Conservation (phyloP, 2,113 vertebrate species). For the Aptenodytes forsteri region DNA sequence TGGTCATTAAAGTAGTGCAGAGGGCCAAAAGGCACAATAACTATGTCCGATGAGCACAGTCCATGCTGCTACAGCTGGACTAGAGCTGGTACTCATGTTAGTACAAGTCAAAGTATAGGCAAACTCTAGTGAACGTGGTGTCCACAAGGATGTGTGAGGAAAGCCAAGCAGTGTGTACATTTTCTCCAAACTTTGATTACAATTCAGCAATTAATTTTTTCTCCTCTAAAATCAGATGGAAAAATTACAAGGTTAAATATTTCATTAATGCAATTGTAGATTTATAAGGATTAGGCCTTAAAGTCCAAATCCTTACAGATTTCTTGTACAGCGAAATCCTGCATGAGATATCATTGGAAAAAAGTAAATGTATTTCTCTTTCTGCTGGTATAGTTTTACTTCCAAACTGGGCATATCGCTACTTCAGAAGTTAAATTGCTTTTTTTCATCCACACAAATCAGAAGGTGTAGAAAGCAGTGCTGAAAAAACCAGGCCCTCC, state of each 20-base stretch:
- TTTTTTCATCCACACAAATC: not conserved
- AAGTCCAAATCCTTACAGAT: not conserved
- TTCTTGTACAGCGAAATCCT: not conserved
- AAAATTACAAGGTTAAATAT: not conserved
- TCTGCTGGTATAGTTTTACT: not conserved
- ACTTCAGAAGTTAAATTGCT: not conserved
- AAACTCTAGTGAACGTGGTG: not conserved
- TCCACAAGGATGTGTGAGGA: not conserved
- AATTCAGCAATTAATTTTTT: not conserved
- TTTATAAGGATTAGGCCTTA: not conserved
- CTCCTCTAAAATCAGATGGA: not conserved
- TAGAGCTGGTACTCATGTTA: not conserved
- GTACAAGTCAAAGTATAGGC: not conserved
- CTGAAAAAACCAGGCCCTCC: not conserved
- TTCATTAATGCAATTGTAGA: not conserved
- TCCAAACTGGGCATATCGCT: not conserved
- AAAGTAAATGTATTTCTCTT: not conserved
- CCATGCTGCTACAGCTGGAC: not conserved
- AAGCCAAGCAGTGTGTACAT: not conserved
- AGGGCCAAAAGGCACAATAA: not conserved
- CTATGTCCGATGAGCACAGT: not conserved
- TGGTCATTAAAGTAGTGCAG: not conserved
- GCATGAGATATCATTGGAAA: not conserved
- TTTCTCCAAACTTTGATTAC: not conserved
- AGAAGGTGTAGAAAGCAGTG: not conserved